Evolutionary conservation across 2,888 invertebrate genomes (phyloP), one percentile per base, ranked within the genome.

Genomic region (Acanthosepion pharaonis): DNA sequence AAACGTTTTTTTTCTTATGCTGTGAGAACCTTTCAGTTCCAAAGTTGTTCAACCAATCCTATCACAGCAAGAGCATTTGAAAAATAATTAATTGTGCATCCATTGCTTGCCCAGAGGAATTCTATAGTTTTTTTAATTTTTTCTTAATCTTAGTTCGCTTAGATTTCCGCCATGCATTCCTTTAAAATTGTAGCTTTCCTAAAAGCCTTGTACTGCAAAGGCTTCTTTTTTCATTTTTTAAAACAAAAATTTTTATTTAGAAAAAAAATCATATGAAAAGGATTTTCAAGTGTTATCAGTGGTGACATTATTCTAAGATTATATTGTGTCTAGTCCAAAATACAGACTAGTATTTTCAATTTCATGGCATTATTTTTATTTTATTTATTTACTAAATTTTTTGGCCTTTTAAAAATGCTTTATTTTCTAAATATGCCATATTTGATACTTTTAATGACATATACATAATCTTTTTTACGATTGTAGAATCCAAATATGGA

Each of bases 101-200:
- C 93, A 53, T 93, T 93, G 93, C 93, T 93, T 93, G 93, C 93
- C 49, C 51, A 49, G n/a, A 78, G n/a, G n/a, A 78, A 78, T 78
- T 78, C 78, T 78, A 78, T 78, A 78, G 78, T 78, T 78, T 78
- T 78, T 78, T 78, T 78, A 9, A 11, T 11, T 78, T 78, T 78
- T 78, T 78, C 33, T 78, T n/a, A 78, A 78, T 78, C 33, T 78
- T 78, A 78, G 78, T 78, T 33, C 78, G 78, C 78, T 78, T 78
- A 78, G 78, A 78, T 78, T 78, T 78, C 78, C 78, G 78, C 78
- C 78, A 78, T n/a, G 78, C 78, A 78, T 78, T 78, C 78, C n/a
- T 78, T 78, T 33, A 78, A 78, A 78, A 78, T n/a, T 78, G 78
- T 78, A 78, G 78, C 78, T 78, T 78, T 78, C n/a, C n/a, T 78